Evolutionary conservation across 2,113 vertebrate genomes (phyloP), one percentile per base, ranked within the genome.

Genomic region (Mixornis gularis): DNA sequence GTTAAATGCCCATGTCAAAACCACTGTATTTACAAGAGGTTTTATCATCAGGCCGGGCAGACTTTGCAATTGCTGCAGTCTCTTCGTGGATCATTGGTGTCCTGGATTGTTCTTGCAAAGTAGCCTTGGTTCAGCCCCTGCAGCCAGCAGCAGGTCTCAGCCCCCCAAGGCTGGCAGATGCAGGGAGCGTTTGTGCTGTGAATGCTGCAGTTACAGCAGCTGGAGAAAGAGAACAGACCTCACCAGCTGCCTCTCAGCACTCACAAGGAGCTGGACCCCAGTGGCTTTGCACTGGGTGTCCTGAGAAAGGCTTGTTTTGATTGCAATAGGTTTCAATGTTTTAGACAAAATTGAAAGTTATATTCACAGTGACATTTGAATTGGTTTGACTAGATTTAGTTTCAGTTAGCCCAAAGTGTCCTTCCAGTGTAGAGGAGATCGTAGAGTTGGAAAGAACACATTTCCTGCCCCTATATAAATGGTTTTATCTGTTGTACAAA

Each of bases 1-100:
- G 13, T 49, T 78, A 59, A 64, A 60, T 41, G 20, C 9, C 38
- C 17, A 2, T 70, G 43, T 56, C 52, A 34, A 59, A 69, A 78
- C 5, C 1, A 1, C 11, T 25, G 3, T 41, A 22, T 73, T 69
- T 72, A 27, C 59, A 69, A 69, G 41, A 49, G 32, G 4, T 53
- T 63, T 88, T 1, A 3, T 36, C 40, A 27, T 41, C 36, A 51
- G 32, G 6, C 44, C 0, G 0, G 0, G 4, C 26, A 51, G 51
- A 30, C 8, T 12, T 6, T 62, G 32, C 34, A 26, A 26, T 34
- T 79, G 13, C 29, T 74, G 2, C 18, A 24, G n/a, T 32, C 25
- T 52, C 66, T 52, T 87, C 30, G 22, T 7, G n/a, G 25, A 32
- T 19, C 7, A 4, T 29, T 44, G 79, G 30, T 5, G 0, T 32